phyloP scores from a whole-genome alignment of 2,888 invertebrate species.

The Eupithecia insigniata region DNA sequence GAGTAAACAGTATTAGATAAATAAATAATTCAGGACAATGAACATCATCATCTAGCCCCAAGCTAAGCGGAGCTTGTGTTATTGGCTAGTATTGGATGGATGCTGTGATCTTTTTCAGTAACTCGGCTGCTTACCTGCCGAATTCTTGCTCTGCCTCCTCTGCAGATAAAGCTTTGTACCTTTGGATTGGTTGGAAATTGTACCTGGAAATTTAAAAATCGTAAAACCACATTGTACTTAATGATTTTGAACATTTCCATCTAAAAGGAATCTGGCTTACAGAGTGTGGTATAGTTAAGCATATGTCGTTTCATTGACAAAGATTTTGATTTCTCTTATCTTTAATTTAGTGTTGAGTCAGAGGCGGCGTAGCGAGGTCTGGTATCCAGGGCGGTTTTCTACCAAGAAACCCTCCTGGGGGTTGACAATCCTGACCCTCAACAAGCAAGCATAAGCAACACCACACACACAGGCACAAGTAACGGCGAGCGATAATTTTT shows the following conservation, averaged over 20 bases:
- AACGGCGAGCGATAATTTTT: too few relatives aligned
- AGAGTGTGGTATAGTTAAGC: not conserved
- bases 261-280: not conserved
- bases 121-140: slow-evolving; percentile 81
- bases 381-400: too few relatives aligned
- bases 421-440: too few relatives aligned
- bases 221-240: not conserved
- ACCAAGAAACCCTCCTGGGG: too few relatives aligned
- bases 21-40: too few relatives aligned
- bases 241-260: not conserved
- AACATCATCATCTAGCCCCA: too few relatives aligned
- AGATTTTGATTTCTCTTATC: too few relatives aligned
- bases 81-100: not conserved
- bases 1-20: not conserved
- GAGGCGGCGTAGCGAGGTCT: too few relatives aligned
- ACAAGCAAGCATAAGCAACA: too few relatives aligned
- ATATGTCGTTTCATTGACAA: not conserved
- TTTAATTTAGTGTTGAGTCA: too few relatives aligned
- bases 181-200: slow-evolving; percentile 94
- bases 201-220: slow-evolving; percentile 81
- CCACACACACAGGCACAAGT: too few relatives aligned
- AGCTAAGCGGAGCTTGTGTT: too few relatives aligned
- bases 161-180: slow-evolving; percentile 96
- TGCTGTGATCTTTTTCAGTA: not conserved
- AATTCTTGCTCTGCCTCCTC: slow-evolving; percentile 99